phyloP scores from a whole-genome alignment of 1,140 invertebrate genomes.

The Chlorops oryzae region DNA sequence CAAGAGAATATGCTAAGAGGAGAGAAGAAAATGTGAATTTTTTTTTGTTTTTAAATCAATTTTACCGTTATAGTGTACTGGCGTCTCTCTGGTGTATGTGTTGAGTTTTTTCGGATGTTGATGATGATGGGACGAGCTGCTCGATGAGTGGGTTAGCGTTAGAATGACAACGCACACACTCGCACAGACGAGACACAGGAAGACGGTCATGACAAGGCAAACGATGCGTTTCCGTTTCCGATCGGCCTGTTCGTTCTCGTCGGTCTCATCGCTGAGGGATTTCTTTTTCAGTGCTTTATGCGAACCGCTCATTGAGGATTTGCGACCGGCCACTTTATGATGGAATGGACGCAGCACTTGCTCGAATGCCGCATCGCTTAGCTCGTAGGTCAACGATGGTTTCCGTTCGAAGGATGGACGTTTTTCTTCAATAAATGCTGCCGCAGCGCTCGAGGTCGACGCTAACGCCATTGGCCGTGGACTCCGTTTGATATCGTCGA shows the following conservation, averaged over 20 bases:
- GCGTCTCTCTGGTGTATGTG: conserved; percentile 54
- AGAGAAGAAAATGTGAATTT: conserved; percentile 19
- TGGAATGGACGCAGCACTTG: conserved; percentile 43
- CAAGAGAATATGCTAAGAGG: conserved; percentile 27
- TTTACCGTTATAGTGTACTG: conserved; percentile 46
- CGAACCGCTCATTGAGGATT: conserved; percentile 33
- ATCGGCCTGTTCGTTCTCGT: conserved; percentile 50
- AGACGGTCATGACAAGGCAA: conserved; percentile 59
- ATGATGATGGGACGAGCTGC: conserved; percentile 51
- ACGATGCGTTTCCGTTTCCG: conserved; percentile 59
- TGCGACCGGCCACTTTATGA: conserved; percentile 36
- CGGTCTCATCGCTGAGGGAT: conserved; percentile 42
- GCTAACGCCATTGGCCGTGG: conserved; percentile 31
- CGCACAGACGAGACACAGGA: conserved; percentile 60
- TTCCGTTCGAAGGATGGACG: conserved; percentile 43
- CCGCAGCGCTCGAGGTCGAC: conserved; percentile 25
- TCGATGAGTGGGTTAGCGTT: conserved; percentile 62
- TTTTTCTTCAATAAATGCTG: conserved; percentile 43
- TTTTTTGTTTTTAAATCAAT: conserved; percentile 1
- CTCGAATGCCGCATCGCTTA: conserved; percentile 39
- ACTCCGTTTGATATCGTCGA: conserved; percentile 44
- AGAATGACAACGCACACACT: conserved; percentile 65
- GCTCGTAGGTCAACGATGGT: conserved; percentile 37
- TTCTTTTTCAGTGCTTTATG: conserved; percentile 42
- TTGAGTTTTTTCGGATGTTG: conserved; percentile 55